phyloP scores from a whole-genome alignment of 2,797 vertebrate species.

The Melopsittacus undulatus region DNA sequence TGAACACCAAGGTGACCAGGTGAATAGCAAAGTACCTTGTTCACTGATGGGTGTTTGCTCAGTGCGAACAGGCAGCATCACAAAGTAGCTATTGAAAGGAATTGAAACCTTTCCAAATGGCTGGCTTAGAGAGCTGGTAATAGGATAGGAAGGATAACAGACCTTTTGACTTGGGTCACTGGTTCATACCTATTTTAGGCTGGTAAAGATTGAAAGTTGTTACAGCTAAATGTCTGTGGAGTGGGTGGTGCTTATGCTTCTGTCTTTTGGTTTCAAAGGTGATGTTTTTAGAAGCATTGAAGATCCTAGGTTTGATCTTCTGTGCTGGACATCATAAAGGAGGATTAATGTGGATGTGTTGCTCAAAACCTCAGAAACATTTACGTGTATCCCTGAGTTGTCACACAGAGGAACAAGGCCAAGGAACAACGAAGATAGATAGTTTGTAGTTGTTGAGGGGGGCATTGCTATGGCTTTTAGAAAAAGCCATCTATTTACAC shows the following conservation, averaged over 20 bases:
- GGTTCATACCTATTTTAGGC: not conserved
- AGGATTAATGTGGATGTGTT: not conserved
- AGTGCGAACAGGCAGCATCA: not conserved
- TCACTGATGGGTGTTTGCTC: not conserved
- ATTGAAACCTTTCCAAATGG: not conserved
- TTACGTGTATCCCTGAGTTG: not conserved
- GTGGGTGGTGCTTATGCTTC: not conserved
- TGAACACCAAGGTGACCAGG: constrained; percentile 94
- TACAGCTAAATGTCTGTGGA: not conserved
- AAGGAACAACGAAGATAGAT: not conserved
- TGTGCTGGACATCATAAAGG: not conserved
- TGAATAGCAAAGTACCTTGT: constrained; percentile 53
- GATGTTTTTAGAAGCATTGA: not conserved
- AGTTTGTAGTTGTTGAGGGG: not conserved
- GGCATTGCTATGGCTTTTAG: not conserved
- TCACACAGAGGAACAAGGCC: not conserved
- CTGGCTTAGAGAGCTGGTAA: constrained; percentile 18
- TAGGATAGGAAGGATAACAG: constrained; percentile 12
- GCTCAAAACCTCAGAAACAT: not conserved
- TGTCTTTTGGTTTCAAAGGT: rapidly evolving
- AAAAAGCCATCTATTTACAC: not conserved
- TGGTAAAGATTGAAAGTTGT: constrained; percentile 18
- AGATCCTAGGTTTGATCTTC: not conserved
- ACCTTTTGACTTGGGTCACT: not conserved
- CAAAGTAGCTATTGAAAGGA: not conserved